Base-by-base conservation (phyloP, 2,797 vertebrate species). In the Amphiprion clarkii region DNA sequence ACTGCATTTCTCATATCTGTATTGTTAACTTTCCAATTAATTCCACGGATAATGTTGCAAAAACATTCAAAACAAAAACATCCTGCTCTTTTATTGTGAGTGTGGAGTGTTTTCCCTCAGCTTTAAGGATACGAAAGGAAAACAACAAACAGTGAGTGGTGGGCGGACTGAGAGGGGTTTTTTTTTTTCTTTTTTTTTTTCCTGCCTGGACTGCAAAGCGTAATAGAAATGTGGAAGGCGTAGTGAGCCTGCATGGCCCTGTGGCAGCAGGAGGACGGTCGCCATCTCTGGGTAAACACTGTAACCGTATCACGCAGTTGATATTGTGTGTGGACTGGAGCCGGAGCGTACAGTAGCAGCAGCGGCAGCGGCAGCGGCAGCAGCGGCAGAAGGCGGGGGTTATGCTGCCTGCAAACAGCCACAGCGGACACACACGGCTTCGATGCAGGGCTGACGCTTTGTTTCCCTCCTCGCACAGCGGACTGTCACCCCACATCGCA, bases 251-350 rank as follows among this genome's bases (percentile, higher is more conserved):
- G 77, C 73, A 11, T 51, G 79, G 76, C 54, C 54, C 81, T 51
- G 76, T 71, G 76, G 89, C 74, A 66, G 87, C 74, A 66, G 87
- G 74, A 85, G 87, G 85, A 87, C 83, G 87, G 88, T 87, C 89
- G 90, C 90, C 92, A 91, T 92, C 90, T 90, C 88, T 82, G 87
- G 70, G 81, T 90, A 87, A 90, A 91, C 87, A 85, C 69, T 72
- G 86, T 72, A 74, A 89, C 73, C 84, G 77, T 69, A 82, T 81
- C 86, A 81, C 84, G 84, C 87, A 86, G 79, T 64, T 74, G 87
- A 84, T 85, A 74, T 72, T 81, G 86, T 72, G 82, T 33, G 80
- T 60, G 83, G 52, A 62, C 1, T 27, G 76, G 12, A 83, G 62
- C 78, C 16, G 79, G 72, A 80, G 68, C 58, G 75, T 67, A 80